A percentile compares a stretch with the other conserved stretches of the same genome.
These are phyloP conservation scores for Ahaetulla prasina DNA, from an alignment of 2,113 vertebrate genomes.

Conservation along the genomic window DNA sequence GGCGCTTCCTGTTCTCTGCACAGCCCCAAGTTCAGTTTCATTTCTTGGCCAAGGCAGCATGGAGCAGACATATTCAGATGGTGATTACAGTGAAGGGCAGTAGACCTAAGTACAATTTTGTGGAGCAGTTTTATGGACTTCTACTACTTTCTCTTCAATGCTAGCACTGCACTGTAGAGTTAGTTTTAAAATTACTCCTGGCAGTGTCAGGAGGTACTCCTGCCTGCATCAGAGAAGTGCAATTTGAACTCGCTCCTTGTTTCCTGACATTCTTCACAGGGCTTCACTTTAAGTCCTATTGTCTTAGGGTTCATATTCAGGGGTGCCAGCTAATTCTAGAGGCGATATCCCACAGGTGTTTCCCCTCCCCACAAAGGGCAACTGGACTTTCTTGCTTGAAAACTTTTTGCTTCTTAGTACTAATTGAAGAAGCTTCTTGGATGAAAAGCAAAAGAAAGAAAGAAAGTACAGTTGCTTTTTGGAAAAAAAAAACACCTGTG, in stretches of 20 bases:
- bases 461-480: no score
- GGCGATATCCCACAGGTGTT: not conserved
- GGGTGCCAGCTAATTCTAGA: not conserved
- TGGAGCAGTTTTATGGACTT: not conserved
- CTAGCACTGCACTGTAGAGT: no score
- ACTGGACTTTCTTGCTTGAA: not conserved
- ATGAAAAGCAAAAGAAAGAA: not conserved
- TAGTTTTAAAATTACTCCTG: not conserved
- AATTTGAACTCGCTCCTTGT: not conserved
- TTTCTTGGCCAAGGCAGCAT: not conserved
- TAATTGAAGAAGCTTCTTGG: not conserved
- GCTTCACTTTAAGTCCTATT: no score
- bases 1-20: not conserved
- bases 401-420: not conserved
- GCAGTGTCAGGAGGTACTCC: not conserved
- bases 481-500: not conserved
- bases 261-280: not conserved
- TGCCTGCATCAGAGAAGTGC: not conserved
- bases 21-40: not conserved
- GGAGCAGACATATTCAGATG: not conserved
- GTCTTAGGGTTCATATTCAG: not conserved
- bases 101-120: not conserved
- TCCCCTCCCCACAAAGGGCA: not conserved
- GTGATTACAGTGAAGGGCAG: not conserved
- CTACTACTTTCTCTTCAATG: not conserved